These are phyloP conservation scores for Enteromius paludinosus DNA, from an alignment of 2,797 vertebrate species.

Conservation along the genomic window DNA sequence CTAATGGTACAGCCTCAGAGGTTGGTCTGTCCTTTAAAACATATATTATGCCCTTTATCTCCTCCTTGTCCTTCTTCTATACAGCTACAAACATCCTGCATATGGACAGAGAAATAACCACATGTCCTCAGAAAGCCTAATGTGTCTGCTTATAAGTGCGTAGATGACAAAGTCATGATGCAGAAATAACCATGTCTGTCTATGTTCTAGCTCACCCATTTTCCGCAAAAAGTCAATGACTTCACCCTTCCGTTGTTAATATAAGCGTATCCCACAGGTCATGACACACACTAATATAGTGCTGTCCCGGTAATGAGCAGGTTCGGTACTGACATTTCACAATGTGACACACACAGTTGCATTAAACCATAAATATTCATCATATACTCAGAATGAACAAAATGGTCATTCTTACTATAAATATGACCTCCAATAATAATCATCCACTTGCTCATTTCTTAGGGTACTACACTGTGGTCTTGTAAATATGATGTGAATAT, in stretches of 20 bases:
- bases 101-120: neutral
- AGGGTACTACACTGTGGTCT: neutral
- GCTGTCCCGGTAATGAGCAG: constrained; percentile 38
- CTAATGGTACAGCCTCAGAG: neutral
- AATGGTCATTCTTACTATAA: constrained; percentile 1
- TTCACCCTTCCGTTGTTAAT: constrained; percentile 14
- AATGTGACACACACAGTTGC: neutral
- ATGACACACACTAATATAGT: constrained; percentile 34
- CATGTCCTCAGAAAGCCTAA: constrained; percentile 1
- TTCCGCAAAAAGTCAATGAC: constrained; percentile 2
- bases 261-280: constrained; percentile 13
- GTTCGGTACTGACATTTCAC: constrained; percentile 47
- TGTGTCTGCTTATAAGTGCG: constrained; percentile 4
- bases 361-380: constrained; percentile 18
- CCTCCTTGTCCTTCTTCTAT: neutral
- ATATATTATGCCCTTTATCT: neutral
- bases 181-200: neutral
- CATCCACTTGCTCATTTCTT: neutral
- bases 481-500: neutral
- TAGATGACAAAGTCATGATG: neutral
- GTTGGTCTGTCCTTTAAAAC: neutral
- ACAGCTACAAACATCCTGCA: neutral
- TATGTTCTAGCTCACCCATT: neutral
- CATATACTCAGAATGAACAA: neutral
- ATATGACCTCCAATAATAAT: constrained; percentile 1